Evolutionary conservation across 2,113 vertebrate species (phyloP), one percentile per base, ranked within the genome.

Genomic region (Todiramphus saurophagus): DNA sequence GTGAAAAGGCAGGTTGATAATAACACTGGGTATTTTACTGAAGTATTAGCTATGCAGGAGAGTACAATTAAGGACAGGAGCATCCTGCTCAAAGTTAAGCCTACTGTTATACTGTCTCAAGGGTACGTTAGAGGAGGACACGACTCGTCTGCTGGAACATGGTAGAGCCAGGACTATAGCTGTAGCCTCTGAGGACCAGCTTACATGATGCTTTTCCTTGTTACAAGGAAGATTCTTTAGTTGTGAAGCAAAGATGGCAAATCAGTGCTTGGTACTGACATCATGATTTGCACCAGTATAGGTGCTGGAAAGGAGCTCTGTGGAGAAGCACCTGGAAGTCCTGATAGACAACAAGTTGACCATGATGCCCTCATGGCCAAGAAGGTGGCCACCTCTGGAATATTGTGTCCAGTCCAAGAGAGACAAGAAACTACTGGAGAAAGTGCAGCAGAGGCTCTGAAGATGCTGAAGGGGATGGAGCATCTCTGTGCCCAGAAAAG

Each of bases 61-160:
- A 35, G 59, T 12, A 8, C 11, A 73, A 35, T 43, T 55, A 68
- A 74, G 21, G 20, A 7, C 33, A 46, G 20, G 53, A 68, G 46
- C 0, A 2, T 14, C 20, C 58, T 31, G 13, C 44, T 88, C 16
- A 83, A 51, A 43, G 43, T 76, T 37, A 43, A 87, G 19, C 20
- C n/a, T 5, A 9, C 56, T 18, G 31, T 51, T 41, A 41, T 12
- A 14, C 13, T 9, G 1, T 11, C 73, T 66, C 2, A 1, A 53
- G 30, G 60, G 73, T 13, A 24, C 15, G 4, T 3, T 51, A 19
- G 41, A 43, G 48, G 83, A 33, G 39, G 46, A 56, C 2, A 3
- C 1, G 7, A n/a, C 66, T 66, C 37, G 1, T 1, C 15, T 16
- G 3, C 55, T 7, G 2, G 8, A 13, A 39, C 28, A 3, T 4